Conservation (phyloP, 1,140 invertebrate genomes). For the Brachystomella parvula region DNA sequence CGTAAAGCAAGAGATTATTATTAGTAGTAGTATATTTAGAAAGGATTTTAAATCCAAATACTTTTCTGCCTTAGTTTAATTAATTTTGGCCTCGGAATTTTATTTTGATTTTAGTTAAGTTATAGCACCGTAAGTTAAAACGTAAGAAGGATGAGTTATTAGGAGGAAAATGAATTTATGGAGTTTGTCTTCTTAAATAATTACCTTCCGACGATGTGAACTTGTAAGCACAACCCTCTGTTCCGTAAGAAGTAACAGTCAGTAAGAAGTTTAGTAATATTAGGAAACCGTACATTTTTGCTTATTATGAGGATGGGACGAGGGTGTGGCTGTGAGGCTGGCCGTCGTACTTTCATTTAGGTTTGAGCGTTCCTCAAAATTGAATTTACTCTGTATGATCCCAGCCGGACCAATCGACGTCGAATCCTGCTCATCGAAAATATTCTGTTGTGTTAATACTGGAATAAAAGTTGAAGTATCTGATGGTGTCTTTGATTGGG, state of each 20-base stretch:
- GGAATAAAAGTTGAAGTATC: constrained; percentile 11
- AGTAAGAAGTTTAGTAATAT: not conserved
- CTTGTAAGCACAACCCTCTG: not conserved
- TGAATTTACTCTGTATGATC: not conserved
- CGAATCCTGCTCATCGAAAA: not conserved
- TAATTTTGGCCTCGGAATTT: not conserved
- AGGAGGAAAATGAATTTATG: not conserved
- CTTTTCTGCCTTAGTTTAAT: no score
- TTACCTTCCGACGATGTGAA: not conserved
- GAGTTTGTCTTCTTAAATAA: not conserved
- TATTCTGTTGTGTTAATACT: not conserved
- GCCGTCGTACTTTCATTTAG: not conserved
- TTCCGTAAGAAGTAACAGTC: not conserved
- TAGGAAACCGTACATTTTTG: constrained; percentile 3
- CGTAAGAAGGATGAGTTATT: not conserved
- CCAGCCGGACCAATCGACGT: not conserved
- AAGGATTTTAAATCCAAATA: no score
- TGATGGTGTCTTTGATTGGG: constrained; percentile 32
- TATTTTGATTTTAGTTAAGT: not conserved
- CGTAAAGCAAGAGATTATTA: no score
- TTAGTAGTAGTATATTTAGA: no score
- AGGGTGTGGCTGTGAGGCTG: not conserved
- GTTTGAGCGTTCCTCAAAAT: not conserved
- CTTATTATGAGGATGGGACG: not conserved
- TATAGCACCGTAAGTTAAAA: no score